phyloP scores from a whole-genome alignment of 2,113 vertebrate genomes.

The Cheilinus undulatus region DNA sequence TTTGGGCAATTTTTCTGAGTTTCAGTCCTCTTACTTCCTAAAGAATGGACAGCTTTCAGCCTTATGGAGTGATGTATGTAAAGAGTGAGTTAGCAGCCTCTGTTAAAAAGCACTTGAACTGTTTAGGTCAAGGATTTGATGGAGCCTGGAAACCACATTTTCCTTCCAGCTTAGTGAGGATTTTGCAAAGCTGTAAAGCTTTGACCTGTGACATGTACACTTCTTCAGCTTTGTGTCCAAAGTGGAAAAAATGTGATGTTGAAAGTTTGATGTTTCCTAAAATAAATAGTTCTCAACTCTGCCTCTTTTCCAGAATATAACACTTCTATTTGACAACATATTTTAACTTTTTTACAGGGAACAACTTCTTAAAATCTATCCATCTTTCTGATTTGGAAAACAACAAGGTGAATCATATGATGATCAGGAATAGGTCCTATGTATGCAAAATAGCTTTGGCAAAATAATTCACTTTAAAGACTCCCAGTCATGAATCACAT shows the following conservation, averaged over 20 bases:
- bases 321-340: conserved; percentile 26
- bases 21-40: background rate
- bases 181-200: conserved; percentile 34
- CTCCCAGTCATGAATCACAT: conserved; percentile 56
- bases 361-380: conserved; percentile 22
- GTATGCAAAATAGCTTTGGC: conserved; percentile 80
- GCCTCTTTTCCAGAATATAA: conserved; percentile 22
- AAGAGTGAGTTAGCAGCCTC: conserved; percentile 29
- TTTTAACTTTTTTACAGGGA: background rate
- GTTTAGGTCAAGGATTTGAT: conserved; percentile 43
- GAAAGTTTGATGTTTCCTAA: conserved; percentile 21
- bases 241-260: background rate
- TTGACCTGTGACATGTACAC: conserved; percentile 11
- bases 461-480: conserved; percentile 61
- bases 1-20: conserved; percentile 5
- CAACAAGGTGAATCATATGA: conserved; percentile 43
- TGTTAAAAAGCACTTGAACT: conserved; percentile 55
- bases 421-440: conserved; percentile 38
- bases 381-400: conserved; percentile 33
- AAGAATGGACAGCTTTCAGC: background rate
- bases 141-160: conserved; percentile 11
- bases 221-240: conserved; percentile 8
- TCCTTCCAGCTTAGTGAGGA: conserved; percentile 26
- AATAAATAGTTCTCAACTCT: conserved; percentile 21
- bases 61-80: background rate